phyloP scores from a whole-genome alignment of 2,888 invertebrate genomes.

The Chrysolina haemoptera region DNA sequence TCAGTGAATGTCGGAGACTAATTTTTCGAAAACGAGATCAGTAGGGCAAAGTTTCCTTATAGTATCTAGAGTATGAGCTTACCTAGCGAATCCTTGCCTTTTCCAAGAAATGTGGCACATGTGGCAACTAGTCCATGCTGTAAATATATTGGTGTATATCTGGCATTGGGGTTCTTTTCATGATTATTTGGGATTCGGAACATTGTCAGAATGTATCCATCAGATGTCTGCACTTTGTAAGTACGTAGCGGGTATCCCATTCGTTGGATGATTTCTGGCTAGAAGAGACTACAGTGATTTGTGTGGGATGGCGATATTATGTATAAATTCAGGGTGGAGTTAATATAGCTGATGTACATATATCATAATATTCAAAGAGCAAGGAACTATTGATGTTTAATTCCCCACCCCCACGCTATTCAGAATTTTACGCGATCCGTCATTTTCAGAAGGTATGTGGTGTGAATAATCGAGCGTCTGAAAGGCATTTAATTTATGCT shows the following conservation, averaged over 20 bases:
- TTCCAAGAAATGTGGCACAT: slow-evolving; percentile 61
- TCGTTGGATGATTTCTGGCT: slow-evolving; percentile 69
- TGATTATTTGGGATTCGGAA: slow-evolving; percentile 67
- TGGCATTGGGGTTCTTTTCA: slow-evolving; percentile 53
- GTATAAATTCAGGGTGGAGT: not conserved
- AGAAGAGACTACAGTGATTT: slow-evolving; percentile 45
- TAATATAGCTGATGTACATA: too few relatives aligned
- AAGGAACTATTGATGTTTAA: too few relatives aligned
- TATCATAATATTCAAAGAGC: too few relatives aligned
- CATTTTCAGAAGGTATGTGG: too few relatives aligned
- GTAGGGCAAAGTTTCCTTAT: too few relatives aligned
- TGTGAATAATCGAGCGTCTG: too few relatives aligned
- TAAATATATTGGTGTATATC: slow-evolving; percentile 62
- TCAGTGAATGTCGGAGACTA: too few relatives aligned
- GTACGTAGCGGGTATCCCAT: slow-evolving; percentile 69
- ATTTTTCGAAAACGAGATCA: too few relatives aligned
- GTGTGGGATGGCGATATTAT: not conserved
- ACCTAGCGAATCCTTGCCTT: slow-evolving; percentile 65
- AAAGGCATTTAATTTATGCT: too few relatives aligned
- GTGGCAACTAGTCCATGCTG: slow-evolving; percentile 66
- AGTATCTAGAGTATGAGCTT: slow-evolving; percentile 40
- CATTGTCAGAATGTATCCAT: slow-evolving; percentile 70
- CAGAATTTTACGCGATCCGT: too few relatives aligned
- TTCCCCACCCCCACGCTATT: too few relatives aligned
- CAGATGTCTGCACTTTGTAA: slow-evolving; percentile 69